These are phyloP conservation scores for Forbesichthys papilliferus DNA, from an alignment of 2,113 vertebrate genomes.

Conservation along the genomic window DNA sequence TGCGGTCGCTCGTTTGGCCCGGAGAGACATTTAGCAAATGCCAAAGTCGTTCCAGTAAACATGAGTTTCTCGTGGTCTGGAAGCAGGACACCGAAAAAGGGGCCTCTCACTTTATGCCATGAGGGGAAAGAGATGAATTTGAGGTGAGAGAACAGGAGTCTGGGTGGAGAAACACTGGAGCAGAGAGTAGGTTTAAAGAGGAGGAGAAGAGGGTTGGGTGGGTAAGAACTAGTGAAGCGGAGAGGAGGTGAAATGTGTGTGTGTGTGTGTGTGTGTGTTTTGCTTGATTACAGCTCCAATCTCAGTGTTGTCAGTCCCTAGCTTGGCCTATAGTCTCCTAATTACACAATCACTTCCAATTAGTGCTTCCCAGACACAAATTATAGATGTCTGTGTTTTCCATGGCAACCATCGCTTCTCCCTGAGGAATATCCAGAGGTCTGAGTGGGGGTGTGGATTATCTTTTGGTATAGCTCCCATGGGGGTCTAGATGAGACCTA, in stretches of 20 bases:
- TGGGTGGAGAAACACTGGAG: not conserved
- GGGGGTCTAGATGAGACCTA: not conserved
- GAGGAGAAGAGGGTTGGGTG: constrained; percentile 3
- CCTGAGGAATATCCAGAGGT: constrained; percentile 59
- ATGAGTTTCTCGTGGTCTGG: constrained; percentile 43
- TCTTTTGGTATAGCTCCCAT: constrained; percentile 43
- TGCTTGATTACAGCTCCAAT: constrained; percentile 66
- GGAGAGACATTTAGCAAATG: constrained; percentile 52
- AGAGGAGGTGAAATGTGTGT: constrained; percentile 9
- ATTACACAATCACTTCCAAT: constrained; percentile 60
- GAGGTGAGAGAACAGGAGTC: not conserved
- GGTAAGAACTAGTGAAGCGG: not conserved
- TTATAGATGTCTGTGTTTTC: constrained; percentile 63
- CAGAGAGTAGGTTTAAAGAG: not conserved
- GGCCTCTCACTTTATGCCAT: constrained; percentile 35
- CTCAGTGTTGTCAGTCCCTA: constrained; percentile 50
- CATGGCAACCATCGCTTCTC: constrained; percentile 66
- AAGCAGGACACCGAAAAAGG: constrained; percentile 40
- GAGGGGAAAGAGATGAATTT: not conserved
- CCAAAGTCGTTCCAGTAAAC: constrained; percentile 59
- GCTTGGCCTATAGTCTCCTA: constrained; percentile 57
- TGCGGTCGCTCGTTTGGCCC: constrained; percentile 58
- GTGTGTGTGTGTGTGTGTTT: constrained; percentile 30
- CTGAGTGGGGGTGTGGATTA: constrained; percentile 28
- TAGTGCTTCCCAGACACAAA: constrained; percentile 54